phyloP scores from a whole-genome alignment of 2,888 invertebrate species.

The Cerceris rybyensis region DNA sequence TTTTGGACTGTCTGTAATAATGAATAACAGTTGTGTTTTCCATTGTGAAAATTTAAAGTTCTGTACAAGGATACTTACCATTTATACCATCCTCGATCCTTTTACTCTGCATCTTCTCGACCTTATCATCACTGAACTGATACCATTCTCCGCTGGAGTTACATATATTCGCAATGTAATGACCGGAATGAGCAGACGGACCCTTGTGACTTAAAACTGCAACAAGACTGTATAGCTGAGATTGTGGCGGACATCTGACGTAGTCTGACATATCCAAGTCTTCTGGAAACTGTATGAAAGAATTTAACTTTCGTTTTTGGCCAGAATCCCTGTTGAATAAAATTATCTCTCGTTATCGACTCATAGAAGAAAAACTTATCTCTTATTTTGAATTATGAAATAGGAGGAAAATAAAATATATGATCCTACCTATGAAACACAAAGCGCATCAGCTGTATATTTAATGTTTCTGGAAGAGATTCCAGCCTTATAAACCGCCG shows the following conservation, averaged over 20 bases:
- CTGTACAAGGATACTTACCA: conserved; percentile 61
- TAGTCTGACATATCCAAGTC: conserved; percentile 84
- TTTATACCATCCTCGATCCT: conserved; percentile 77
- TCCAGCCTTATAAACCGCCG: conserved; percentile 83
- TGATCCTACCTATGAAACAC: conserved; percentile 84
- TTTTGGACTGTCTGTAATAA: conserved; percentile 72
- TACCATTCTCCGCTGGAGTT: conserved; percentile 84
- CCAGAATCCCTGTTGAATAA: conserved; percentile 82
- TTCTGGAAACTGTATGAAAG: conserved; percentile 85
- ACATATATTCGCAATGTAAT: conserved; percentile 84
- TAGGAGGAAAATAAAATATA: conserved; percentile 1
- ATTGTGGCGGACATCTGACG: conserved; percentile 74
- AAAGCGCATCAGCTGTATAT: conserved; percentile 85
- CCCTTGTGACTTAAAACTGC: conserved; percentile 87
- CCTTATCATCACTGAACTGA: conserved; percentile 86
- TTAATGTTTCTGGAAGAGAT: conserved; percentile 84
- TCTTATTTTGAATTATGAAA: neutral
- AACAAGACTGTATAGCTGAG: conserved; percentile 83
- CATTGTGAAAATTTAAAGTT: neutral
- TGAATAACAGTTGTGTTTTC: conserved; percentile 2
- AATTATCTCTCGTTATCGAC: conserved; percentile 13
- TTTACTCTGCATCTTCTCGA: conserved; percentile 81
- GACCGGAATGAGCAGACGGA: conserved; percentile 86
- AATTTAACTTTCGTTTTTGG: conserved; percentile 85
- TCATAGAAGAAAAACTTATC: no score